Base-by-base conservation (phyloP, 2,888 invertebrate species). In the Sericinus montela region DNA sequence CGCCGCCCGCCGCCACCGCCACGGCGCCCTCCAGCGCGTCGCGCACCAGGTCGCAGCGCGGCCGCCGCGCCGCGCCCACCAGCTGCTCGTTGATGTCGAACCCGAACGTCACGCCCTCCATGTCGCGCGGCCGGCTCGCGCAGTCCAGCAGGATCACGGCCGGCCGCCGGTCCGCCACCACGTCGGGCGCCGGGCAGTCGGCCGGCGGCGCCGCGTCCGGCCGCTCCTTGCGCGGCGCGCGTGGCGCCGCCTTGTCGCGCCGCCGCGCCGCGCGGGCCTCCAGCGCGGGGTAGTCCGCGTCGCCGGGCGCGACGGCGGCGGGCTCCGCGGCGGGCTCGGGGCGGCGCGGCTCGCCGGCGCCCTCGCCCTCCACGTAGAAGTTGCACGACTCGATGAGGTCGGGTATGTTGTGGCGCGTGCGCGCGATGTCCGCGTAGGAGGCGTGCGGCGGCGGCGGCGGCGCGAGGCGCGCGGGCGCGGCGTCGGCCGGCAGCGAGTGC, bases 391-490 rank as follows among this genome's bases (percentile, higher is more conserved):
- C 87, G 64, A 89, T 89, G 45, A 89, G 78, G 69, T 89, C 89
- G 51, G 89, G 89, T 59, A 89, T 88, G 74, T 87, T 81, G 71
- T 84, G 76, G 0, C 81, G 62, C 25, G 81, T 80, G 59, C 93
- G 91, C 44, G 95, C 94, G 65, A 96, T 96, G 68, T 95, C 96
- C 0, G 96, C 96, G 82, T 96, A 96, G 10, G 95, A 95, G 38
- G 91, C 92, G 65, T 88, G 89, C 32, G 90, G 53, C 19, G 90
- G 89, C 32, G 90, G 53, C 19, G 90, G 55, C 30, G 67, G 67
- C 38, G 58, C 91, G 85, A 44, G 93, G 91, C 64, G 94, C 92
- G 65, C 93, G 93, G n/a, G 94, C 93, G 74, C 93, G 76, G 48
- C 75, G 75, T 67, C 86, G 61, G 65, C 80, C 63, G 57, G 77